Base-by-base conservation (phyloP, 2,888 invertebrate species). In the Deilephila porcellus region DNA sequence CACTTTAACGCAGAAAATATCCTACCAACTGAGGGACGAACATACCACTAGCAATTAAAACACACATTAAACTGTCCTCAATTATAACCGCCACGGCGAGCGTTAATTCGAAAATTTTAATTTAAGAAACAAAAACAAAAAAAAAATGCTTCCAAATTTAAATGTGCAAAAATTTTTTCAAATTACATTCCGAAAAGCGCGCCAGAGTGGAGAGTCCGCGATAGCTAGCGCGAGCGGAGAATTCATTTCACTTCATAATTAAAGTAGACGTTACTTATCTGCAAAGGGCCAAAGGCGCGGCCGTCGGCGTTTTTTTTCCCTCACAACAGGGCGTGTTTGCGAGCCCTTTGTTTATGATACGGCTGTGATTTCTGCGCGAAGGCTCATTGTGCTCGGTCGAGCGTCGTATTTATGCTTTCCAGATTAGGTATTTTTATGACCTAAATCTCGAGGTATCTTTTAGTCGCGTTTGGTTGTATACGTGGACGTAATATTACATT, bases 241-340 rank as follows among this genome's bases (percentile, higher is more conserved):
- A 67, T 67, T 67, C 52, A 67, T 67, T 67, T 67, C 67, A 67
- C 67, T 67, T 67, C 67, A 52, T 67, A 67, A 67, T 67, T 67
- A 67, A 20, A 52, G 67, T 45, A 67, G 67, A 67, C 67, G 52
- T 67, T 67, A 67, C 52, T 67, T 67, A 67, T 67, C 67, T 67
- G 67, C 52, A 52, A 67, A 67, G 64, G 64, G 64, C 67, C 52
- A 52, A 25, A 67, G 67, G 45, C 67, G 37, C 37, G 67, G 45
- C 67, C 67, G 52, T 67, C 67, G 45, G 67, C 67, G 25, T 67
- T 67, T 67, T 67, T 67, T 67, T 52, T 67, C 45, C 64, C 52
- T 52, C 52, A 67, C 67, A 67, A 67, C 67, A 25, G 45, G 67
- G 67, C 45, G 67, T 67, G 45, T 67, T 45, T 67, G 67, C 63